A percentile compares a stretch with the other conserved stretches of the same genome.
Conservation (phyloP, 2,113 vertebrate species). For the Rhinoderma darwinii region DNA sequence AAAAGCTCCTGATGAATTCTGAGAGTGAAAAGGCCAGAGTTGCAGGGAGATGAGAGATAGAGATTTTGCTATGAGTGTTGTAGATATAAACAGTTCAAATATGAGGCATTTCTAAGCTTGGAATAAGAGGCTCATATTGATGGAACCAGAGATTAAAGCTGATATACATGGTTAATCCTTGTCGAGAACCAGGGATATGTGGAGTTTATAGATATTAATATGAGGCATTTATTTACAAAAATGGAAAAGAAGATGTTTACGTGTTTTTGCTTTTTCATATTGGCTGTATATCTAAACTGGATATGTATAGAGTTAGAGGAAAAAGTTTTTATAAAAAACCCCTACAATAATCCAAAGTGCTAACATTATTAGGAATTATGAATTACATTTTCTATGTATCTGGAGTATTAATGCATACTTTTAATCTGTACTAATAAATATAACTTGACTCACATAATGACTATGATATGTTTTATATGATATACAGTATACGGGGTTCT, state of each 20-base stretch:
- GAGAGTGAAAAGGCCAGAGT: slow-evolving; percentile 1
- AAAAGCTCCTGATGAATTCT: background rate
- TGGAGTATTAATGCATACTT: too few species aligned
- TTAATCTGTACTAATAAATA: too few species aligned
- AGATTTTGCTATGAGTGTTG: slow-evolving; percentile 36
- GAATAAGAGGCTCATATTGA: slow-evolving; percentile 28
- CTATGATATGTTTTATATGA: too few species aligned
- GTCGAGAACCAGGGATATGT: background rate
- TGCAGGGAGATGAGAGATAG: slow-evolving; percentile 22
- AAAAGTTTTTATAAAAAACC: background rate
- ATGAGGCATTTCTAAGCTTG: slow-evolving; percentile 35
- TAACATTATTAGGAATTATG: too few species aligned
- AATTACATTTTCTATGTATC: too few species aligned
- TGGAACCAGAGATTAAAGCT: slow-evolving; percentile 28
- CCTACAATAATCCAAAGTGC: background rate
- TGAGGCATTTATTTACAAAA: too few species aligned
- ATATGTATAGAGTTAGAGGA: background rate
- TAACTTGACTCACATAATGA: too few species aligned
- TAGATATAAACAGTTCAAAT: slow-evolving; percentile 39
- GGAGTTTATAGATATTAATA: slow-evolving; percentile 2
- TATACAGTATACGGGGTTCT: too few species aligned
- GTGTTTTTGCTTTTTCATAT: background rate
- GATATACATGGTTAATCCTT: slow-evolving; percentile 18
- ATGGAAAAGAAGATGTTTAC: background rate
- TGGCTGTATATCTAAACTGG: background rate